Base-by-base conservation (phyloP, 2,113 vertebrate genomes). In the Brachyhypopomus gauderio region DNA sequence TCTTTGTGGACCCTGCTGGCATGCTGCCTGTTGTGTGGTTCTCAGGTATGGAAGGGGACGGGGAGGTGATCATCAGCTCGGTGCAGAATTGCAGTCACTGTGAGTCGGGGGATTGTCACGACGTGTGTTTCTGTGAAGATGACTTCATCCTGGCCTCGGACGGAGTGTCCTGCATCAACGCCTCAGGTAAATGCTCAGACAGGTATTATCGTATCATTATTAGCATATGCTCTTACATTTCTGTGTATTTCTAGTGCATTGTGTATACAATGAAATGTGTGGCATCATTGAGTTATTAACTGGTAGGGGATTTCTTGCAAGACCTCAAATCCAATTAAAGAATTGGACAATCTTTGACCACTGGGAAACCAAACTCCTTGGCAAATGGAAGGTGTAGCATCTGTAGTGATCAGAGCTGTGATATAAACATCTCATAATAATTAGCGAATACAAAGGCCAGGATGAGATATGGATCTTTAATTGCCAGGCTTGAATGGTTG, bases 41-140 rank as follows among this genome's bases (percentile, higher is more conserved):
- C 20, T 58, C 84, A 99, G 98, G 93, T 81, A 97, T 96, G 89
- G 98, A 99, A 83, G 95, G 95, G 6, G 94, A 98, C 0, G 98
- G 98, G 59, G 98, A 99, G 87, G 97, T 99, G 88, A 93, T 95
- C 84, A 97, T 99, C 88, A 95, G 90, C 76, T 93, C 96, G 7
- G 95, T 96, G 79, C 94, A 95, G 81, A 98, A 99, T 95, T 99
- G 98, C 92, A 99, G 96, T 89, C 96, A 97, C 90, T 99, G 98
- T 80, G 94, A 97, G 83, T 94, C 94, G 75, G 94, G 94, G 0
- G 96, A 98, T 66, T 99, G 98, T 87, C 94, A 95, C 79, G 80
- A 95, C 60, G 89, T 95, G 88, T 99, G 98, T 90, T 96, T 93
- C 92, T 99, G 98, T 45, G 95, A 96, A 6, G 90, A 94, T 1